phyloP scores from a whole-genome alignment of 2,797 vertebrate genomes.

The Tadarida brasiliensis region DNA sequence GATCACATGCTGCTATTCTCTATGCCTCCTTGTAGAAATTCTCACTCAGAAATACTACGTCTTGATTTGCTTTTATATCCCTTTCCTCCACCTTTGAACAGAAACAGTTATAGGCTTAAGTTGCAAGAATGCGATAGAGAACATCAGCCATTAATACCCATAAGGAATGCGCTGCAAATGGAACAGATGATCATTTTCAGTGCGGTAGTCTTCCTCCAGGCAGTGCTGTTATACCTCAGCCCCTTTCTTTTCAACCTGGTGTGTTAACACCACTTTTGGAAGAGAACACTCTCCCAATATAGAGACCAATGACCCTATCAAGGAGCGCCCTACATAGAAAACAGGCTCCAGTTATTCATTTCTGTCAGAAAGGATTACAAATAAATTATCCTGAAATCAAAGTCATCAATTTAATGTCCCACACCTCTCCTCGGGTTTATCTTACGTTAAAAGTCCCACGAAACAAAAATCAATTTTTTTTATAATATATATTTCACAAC shows the following conservation, averaged over 20 bases:
- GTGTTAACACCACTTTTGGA: background rate
- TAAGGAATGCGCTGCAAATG: background rate
- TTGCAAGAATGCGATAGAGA: background rate
- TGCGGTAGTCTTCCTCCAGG: background rate
- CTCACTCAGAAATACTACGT: background rate
- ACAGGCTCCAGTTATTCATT: background rate
- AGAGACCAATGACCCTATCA: background rate
- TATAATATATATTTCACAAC: slow-evolving; percentile 35
- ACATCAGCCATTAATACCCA: background rate
- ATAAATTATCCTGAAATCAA: slow-evolving; percentile 14
- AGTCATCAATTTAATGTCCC: background rate
- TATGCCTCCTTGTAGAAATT: background rate
- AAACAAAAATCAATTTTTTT: slow-evolving; percentile 15
- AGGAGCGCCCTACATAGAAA: background rate
- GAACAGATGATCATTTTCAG: background rate
- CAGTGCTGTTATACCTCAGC: background rate
- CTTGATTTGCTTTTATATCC: slow-evolving; percentile 21
- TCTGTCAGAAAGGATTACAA: slow-evolving; percentile 19
- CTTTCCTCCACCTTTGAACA: slow-evolving; percentile 26
- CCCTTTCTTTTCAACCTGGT: background rate
- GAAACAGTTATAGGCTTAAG: background rate
- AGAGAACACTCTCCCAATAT: background rate
- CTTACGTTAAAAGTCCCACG: background rate
- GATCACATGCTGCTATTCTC: background rate
- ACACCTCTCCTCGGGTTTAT: background rate